Percentiles rank a stretch among this genome's conserved stretches.
Conservation (phyloP, 2,888 invertebrate genomes). For the Arctia plantaginis region DNA sequence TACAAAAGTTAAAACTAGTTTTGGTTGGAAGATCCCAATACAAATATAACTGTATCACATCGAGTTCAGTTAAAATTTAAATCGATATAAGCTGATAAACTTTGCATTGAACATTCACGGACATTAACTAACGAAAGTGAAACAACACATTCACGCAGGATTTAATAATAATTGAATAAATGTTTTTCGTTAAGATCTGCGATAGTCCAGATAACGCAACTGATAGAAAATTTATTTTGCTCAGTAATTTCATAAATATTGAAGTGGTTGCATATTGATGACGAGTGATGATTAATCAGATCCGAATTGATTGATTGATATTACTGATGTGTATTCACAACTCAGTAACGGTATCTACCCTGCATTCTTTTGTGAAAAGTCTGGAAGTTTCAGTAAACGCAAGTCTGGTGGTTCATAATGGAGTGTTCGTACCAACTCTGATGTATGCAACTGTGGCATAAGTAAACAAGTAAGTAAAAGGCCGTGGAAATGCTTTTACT, state of each 20-base stretch:
- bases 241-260: background rate
- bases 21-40: background rate
- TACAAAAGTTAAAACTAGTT: background rate
- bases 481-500: too few species aligned
- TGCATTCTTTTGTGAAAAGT: background rate
- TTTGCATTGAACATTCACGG: background rate
- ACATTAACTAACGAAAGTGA: background rate
- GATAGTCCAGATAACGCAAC: background rate
- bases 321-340: background rate
- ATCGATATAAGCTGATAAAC: background rate
- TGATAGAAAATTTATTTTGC: background rate
- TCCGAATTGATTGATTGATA: background rate
- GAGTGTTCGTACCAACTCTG: too few species aligned
- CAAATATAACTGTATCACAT: background rate
- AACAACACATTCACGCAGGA: background rate
- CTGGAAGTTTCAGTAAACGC: background rate
- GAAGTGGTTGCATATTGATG: background rate
- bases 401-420: background rate
- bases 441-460: too few species aligned
- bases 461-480: too few species aligned
- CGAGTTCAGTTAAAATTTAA: background rate
- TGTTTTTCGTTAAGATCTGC: background rate
- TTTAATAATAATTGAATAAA: background rate
- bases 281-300: background rate
- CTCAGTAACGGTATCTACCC: too few species aligned